Base-by-base conservation (phyloP, 1,140 invertebrate genomes). In the Dinoponera quadriceps region DNA sequence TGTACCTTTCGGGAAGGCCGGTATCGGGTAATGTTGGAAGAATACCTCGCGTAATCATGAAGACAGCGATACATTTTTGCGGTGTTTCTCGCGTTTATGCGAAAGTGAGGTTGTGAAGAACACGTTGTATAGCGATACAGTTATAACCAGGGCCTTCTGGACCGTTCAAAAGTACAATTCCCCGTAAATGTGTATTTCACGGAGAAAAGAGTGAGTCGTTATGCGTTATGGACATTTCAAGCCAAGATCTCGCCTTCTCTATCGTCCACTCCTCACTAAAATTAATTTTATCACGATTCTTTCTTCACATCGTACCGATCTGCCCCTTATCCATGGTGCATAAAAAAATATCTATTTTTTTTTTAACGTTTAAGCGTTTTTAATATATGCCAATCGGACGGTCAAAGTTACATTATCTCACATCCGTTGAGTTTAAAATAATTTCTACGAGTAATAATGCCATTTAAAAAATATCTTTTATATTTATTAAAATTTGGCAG, bases 341-440 rank as follows among this genome's bases (percentile, higher is more conserved):
- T 63, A 0, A 75, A 75, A 74, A 33, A 75, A 74, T 74, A 60
- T 22, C 27, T n/a, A 2, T n/a, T n/a, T n/a, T n/a, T n/a, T n/a
- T n/a, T n/a, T n/a, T n/a, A n/a, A 2, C 3, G 7, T 44, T 1
- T 51, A 1, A 51, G 11, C 38, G 27, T 62, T n/a, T 55, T 54
- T 16, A n/a, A 18, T 54, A 1, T 18, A 1, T 51, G 11, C 49
- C 4, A 62, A 38, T 11, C 16, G 49, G 62, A 18, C 13, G 48
- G 63, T 74, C 55, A 22, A 38, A 51, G 33, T 51, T 33, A 65
- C 14, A 13, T 74, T 27, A 48, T 75, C 22, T 65, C 18, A 65
- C 4, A 18, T 63, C 63, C 29, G 14, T 51, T 60, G 38, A 27
- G 11, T n/a, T 9, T 27, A 22, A 4, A 73, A 25, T 20, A 49